A percentile compares a stretch with the other conserved stretches of the same genome.
These are phyloP conservation scores for Bellardia bayeri DNA, from an alignment of 2,888 invertebrate species.

Conservation along the genomic window DNA sequence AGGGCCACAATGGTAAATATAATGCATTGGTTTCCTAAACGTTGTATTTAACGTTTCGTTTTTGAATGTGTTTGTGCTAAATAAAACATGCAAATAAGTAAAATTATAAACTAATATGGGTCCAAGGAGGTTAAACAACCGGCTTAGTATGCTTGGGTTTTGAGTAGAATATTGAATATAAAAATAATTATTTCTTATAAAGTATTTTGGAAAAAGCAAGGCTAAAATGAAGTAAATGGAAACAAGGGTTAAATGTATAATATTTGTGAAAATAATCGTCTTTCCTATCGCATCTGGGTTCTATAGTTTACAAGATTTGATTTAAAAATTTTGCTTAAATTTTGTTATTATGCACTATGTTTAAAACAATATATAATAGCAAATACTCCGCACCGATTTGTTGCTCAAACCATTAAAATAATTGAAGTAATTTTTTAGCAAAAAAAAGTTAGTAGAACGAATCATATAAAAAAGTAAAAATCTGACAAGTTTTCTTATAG, in stretches of 20 bases:
- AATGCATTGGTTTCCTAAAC: slow-evolving; percentile 60
- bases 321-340: too few relatives aligned
- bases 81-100: slow-evolving; percentile 36
- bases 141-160: slow-evolving; percentile 56
- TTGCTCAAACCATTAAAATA: too few relatives aligned
- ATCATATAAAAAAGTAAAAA: too few relatives aligned
- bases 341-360: too few relatives aligned
- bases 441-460: too few relatives aligned
- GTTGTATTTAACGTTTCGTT: slow-evolving; percentile 53
- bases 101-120: slow-evolving; percentile 62
- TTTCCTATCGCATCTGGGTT: too few relatives aligned
- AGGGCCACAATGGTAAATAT: slow-evolving; percentile 79
- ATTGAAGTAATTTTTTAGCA: too few relatives aligned
- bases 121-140: slow-evolving; percentile 54
- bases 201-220: neutral
- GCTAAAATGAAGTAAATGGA: neutral
- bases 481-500: too few relatives aligned
- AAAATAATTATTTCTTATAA: slow-evolving; percentile 5
- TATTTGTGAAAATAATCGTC: neutral
- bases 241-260: neutral
- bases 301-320: too few relatives aligned
- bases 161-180: neutral
- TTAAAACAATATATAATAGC: too few relatives aligned
- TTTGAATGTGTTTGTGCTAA: slow-evolving; percentile 73
- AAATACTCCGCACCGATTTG: too few relatives aligned